Evolutionary conservation across 1,140 invertebrate genomes (phyloP).

Genomic region (Acromyrmex charruanus): DNA sequence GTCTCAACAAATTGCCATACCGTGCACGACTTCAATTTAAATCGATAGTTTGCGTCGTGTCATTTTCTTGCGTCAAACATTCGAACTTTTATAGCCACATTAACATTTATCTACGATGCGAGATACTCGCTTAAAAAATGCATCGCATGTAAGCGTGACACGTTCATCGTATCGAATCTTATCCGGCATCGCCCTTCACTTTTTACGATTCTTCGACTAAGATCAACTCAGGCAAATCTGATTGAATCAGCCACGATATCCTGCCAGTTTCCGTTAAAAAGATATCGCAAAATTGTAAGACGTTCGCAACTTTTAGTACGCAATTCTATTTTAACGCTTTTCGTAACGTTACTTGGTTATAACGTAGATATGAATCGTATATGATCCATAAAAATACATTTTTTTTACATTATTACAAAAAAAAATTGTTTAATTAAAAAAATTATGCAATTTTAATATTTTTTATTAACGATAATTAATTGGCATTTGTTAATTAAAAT

Average conservation of each 20-base stretch:
- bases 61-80: constrained; percentile 56
- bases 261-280: constrained; percentile 17
- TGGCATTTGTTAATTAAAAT: constrained; percentile 23
- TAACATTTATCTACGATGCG: constrained; percentile 23
- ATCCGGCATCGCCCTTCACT: constrained; percentile 29
- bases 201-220: constrained; percentile 34
- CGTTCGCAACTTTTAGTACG: neutral
- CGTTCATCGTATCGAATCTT: constrained; percentile 14
- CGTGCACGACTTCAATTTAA: constrained; percentile 22
- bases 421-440: neutral
- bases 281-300: neutral
- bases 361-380: neutral
- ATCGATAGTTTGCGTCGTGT: constrained; percentile 48
- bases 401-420: neutral
- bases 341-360: neutral
- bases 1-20: neutral
- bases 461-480: constrained; percentile 13
- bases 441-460: neutral
- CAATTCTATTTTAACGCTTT: constrained; percentile 40
- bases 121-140: constrained; percentile 34
- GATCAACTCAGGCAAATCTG: constrained; percentile 30
- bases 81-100: constrained; percentile 41
- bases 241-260: constrained; percentile 37
- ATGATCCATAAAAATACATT: neutral
- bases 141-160: constrained; percentile 27